Percentiles rank a stretch among this genome's conserved stretches.
These are phyloP conservation scores for Scalopus aquaticus DNA, from an alignment of 2,113 vertebrate genomes.

Conservation along the genomic window DNA sequence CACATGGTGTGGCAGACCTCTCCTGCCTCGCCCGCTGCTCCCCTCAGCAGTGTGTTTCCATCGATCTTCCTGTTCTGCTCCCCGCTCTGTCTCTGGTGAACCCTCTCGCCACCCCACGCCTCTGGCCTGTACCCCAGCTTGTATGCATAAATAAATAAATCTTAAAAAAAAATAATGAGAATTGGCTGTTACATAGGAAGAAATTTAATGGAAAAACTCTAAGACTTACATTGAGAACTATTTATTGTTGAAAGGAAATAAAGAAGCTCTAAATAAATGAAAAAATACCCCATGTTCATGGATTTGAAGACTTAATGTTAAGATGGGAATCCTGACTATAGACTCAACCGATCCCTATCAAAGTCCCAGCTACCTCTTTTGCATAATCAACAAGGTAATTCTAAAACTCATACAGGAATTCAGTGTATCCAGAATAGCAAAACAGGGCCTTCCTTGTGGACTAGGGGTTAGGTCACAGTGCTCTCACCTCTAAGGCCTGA, in stretches of 20 bases:
- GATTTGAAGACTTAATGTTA: background rate
- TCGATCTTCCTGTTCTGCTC: too few relatives aligned
- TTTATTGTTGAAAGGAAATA: background rate
- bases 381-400: background rate
- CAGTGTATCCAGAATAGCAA: background rate
- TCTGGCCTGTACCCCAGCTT: too few relatives aligned
- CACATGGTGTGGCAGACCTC: too few relatives aligned
- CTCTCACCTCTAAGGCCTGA: too few relatives aligned
- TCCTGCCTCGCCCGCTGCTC: too few relatives aligned
- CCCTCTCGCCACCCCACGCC: too few relatives aligned
- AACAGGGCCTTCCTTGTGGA: background rate
- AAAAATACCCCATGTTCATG: background rate
- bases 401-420: conserved; percentile 3
- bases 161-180: conserved; percentile 23
- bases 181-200: background rate
- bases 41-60: too few relatives aligned
- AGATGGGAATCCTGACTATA: background rate
- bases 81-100: too few relatives aligned
- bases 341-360: too few relatives aligned
- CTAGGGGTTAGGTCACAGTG: too few relatives aligned
- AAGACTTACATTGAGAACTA: background rate
- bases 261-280: background rate
- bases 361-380: background rate
- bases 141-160: too few relatives aligned
- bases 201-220: background rate